Conservation (phyloP, 2,113 vertebrate genomes). For the Caracal caracal region DNA sequence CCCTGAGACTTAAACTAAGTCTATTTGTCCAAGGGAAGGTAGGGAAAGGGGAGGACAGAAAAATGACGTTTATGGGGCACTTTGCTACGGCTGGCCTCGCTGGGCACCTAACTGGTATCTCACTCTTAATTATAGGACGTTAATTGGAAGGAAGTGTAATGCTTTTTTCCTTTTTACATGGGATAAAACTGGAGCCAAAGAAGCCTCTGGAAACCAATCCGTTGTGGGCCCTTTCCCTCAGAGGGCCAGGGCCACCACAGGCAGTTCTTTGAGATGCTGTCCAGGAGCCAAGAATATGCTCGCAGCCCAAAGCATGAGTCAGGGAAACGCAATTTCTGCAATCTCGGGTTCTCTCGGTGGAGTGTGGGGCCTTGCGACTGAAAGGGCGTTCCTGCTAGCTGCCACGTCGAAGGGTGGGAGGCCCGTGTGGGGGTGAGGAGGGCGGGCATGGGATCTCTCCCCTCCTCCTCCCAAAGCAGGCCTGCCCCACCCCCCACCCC, state of each 20-base stretch:
- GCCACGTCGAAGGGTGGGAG: conserved; percentile 16
- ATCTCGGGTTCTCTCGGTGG: not conserved
- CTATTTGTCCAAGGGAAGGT: not conserved
- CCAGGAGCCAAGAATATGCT: conserved; percentile 40
- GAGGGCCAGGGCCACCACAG: not conserved
- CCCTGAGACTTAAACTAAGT: not conserved
- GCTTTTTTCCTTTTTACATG: not conserved
- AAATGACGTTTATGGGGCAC: not conserved
- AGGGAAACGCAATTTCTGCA: conserved; percentile 54
- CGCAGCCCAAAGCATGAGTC: conserved; percentile 54
- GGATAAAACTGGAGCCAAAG: not conserved
- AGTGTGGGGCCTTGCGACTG: not conserved
- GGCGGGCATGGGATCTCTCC: not conserved
- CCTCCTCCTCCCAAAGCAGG: not conserved
- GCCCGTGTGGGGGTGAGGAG: not conserved
- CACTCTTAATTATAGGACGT: not conserved
- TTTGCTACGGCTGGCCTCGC: not conserved
- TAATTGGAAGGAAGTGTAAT: not conserved
- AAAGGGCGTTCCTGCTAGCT: not conserved
- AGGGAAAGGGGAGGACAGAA: not conserved
- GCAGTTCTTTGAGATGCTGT: not conserved
- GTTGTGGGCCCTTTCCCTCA: not conserved
- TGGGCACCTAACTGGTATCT: not conserved
- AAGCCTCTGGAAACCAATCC: not conserved
- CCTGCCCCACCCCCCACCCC: not conserved